Evolutionary conservation across 2,888 invertebrate genomes (phyloP).

Genomic region (Pollenia angustigena): DNA sequence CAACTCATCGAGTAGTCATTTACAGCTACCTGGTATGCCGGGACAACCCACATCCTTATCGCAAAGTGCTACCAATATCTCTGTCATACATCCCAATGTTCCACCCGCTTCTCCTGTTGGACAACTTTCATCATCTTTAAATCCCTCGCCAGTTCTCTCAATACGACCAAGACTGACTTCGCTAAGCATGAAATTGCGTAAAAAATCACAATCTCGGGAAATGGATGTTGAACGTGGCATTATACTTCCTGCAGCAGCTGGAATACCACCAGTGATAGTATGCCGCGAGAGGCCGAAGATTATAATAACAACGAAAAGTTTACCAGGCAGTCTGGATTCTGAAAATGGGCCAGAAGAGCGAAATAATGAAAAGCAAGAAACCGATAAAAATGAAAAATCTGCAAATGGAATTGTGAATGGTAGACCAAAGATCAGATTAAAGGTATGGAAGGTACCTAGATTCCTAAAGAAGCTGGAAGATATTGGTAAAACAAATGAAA

Average conservation of each 20-base stretch:
- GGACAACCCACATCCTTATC: slow-evolving; percentile 78
- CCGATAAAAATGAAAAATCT: slow-evolving; percentile 45
- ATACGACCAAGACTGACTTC: slow-evolving; percentile 83
- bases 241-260: slow-evolving; percentile 76
- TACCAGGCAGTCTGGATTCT: slow-evolving; percentile 93
- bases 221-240: slow-evolving; percentile 79
- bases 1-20: slow-evolving; percentile 76
- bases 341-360: slow-evolving; percentile 88
- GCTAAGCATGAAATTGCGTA: slow-evolving; percentile 82
- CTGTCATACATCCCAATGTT: slow-evolving; percentile 82
- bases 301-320: slow-evolving; percentile 88
- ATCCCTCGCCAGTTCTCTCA: slow-evolving; percentile 83
- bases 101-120: slow-evolving; percentile 84
- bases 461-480: slow-evolving; percentile 87
- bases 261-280: slow-evolving; percentile 79
- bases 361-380: slow-evolving; percentile 84
- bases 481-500: slow-evolving; percentile 75
- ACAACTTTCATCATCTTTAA: slow-evolving; percentile 82
- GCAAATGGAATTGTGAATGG: slow-evolving; percentile 72
- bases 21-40: slow-evolving; percentile 79
- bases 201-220: slow-evolving; percentile 80
- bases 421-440: slow-evolving; percentile 82
- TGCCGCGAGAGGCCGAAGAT: slow-evolving; percentile 84
- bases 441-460: slow-evolving; percentile 89
- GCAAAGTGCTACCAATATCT: slow-evolving; percentile 83